A percentile compares a stretch with the other conserved stretches of the same genome.
These are phyloP conservation scores for Drosophila rhopaloa DNA, from an alignment of 1,140 invertebrate species.

Conservation along the genomic window DNA sequence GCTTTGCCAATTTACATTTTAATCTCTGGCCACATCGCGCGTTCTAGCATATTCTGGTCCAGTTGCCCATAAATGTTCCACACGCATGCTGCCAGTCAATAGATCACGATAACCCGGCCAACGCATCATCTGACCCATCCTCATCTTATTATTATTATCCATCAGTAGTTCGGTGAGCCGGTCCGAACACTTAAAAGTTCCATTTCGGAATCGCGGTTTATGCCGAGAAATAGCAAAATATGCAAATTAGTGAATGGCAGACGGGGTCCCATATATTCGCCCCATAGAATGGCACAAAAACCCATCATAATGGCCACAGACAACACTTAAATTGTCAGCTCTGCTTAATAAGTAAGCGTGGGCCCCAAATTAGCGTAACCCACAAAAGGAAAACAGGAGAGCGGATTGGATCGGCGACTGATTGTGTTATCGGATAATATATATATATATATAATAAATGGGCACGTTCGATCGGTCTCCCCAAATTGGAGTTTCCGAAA, in stretches of 20 bases:
- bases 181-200: constrained; percentile 80
- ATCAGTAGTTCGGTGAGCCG: constrained; percentile 59
- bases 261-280: constrained; percentile 39
- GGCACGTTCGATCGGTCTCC: constrained; percentile 1
- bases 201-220: constrained; percentile 77
- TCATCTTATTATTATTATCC: constrained; percentile 37
- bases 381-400: constrained; percentile 43
- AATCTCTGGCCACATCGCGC: constrained; percentile 44
- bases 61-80: constrained; percentile 61
- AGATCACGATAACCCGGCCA: constrained; percentile 64
- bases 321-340: constrained; percentile 51
- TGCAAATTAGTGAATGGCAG: constrained; percentile 82
- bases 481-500: constrained; percentile 16
- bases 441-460: constrained; percentile 9
- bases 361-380: constrained; percentile 55
- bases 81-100: constrained; percentile 58
- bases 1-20: constrained; percentile 61
- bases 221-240: constrained; percentile 72
- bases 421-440: constrained; percentile 32
- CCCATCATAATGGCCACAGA: constrained; percentile 47
- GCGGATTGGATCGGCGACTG: constrained; percentile 17
- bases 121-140: constrained; percentile 25
- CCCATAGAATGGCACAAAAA: constrained; percentile 60
- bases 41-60: constrained; percentile 34
- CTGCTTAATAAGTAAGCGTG: constrained; percentile 48